phyloP scores from a whole-genome alignment of 2,797 vertebrate species.

The Cryptoprocta ferox region DNA sequence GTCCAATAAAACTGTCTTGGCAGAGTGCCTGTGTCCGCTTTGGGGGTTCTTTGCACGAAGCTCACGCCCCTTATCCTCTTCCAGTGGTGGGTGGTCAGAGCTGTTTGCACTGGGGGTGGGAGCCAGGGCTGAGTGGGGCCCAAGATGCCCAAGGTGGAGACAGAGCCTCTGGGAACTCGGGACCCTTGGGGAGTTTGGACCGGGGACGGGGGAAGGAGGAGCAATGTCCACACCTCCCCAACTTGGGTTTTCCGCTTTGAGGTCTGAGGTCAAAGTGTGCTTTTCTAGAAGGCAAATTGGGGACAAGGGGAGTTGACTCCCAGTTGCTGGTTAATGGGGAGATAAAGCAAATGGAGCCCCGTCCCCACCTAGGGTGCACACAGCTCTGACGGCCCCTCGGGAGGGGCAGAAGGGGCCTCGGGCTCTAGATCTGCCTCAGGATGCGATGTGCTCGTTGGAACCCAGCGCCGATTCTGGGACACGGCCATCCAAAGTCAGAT shows the following conservation, averaged over 20 bases:
- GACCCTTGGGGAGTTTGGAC: neutral
- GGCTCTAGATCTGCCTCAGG: neutral
- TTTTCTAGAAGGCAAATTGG: neutral
- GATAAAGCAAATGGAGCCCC: neutral
- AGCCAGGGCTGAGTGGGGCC: neutral
- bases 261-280: neutral
- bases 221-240: neutral
- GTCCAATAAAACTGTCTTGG: constrained; percentile 63
- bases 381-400: constrained; percentile 50
- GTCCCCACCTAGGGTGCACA: neutral
- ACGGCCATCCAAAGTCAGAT: neutral
- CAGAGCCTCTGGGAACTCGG: neutral
- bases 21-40: constrained; percentile 48
- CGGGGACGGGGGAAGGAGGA: too few species aligned
- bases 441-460: neutral
- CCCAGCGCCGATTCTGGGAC: neutral
- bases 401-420: neutral
- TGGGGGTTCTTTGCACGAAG: constrained; percentile 26
- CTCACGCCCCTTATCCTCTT: neutral
- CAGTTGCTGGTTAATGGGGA: neutral
- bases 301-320: neutral
- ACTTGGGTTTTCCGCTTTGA: constrained; percentile 6
- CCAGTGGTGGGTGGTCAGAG: constrained; percentile 29
- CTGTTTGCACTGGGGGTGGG: constrained; percentile 14
- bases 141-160: neutral